phyloP scores from a whole-genome alignment of 2,888 invertebrate species.

The Cyclophora albipunctata region DNA sequence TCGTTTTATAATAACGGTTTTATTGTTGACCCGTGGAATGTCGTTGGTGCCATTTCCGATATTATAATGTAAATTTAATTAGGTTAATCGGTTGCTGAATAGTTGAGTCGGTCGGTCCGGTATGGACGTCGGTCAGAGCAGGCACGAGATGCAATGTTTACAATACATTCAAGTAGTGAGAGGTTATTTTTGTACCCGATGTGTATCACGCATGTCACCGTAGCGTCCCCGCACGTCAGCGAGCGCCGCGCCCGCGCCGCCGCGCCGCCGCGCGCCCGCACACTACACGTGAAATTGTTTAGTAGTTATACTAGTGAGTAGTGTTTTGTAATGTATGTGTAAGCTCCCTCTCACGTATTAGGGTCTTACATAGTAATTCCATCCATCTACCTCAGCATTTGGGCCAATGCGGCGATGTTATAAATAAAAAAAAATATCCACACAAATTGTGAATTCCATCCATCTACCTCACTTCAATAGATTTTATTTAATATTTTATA shows the following conservation, averaged over 20 bases:
- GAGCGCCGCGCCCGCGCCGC: slow-evolving; percentile 1
- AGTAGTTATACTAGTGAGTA: slow-evolving; percentile 61
- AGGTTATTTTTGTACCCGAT: slow-evolving; percentile 37
- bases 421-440: slow-evolving; percentile 61
- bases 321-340: slow-evolving; percentile 63
- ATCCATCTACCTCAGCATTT: slow-evolving; percentile 77
- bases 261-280: slow-evolving; percentile 5
- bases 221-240: slow-evolving; percentile 15
- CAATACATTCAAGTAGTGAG: slow-evolving; percentile 28
- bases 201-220: slow-evolving; percentile 17
- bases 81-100: slow-evolving; percentile 39
- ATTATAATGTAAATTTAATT: slow-evolving; percentile 55
- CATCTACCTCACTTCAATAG: slow-evolving; percentile 82
- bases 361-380: slow-evolving; percentile 73
- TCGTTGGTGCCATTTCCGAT: slow-evolving; percentile 71
- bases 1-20: slow-evolving; percentile 56
- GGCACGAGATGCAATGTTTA: neutral
- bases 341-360: slow-evolving; percentile 58
- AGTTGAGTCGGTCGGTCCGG: slow-evolving; percentile 19
- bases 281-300: slow-evolving; percentile 41
- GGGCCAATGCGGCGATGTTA: slow-evolving; percentile 70
- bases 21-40: slow-evolving; percentile 73
- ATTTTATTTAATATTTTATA: slow-evolving; percentile 77
- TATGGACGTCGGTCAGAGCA: too few relatives aligned
- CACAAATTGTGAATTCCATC: slow-evolving; percentile 80